Evolutionary conservation across 2,888 invertebrate genomes (phyloP).

Genomic region (Temnothorax ravouxi): DNA sequence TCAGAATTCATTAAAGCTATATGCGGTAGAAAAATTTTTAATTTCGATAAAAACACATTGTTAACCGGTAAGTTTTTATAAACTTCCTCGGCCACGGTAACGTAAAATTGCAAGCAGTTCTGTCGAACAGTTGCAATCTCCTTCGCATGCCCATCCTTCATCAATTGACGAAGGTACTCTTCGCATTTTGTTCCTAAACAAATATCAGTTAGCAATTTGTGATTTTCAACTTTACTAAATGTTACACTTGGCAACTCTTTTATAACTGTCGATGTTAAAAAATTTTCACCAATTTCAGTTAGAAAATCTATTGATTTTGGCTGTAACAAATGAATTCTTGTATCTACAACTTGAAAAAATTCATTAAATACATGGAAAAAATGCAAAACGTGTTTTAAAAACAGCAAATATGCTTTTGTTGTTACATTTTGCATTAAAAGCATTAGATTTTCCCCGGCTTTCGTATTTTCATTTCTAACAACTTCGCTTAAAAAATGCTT

Average conservation of each 20-base stretch:
- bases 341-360: neutral
- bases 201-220: neutral
- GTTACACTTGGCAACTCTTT: neutral
- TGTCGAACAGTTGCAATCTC: neutral
- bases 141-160: neutral
- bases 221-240: neutral
- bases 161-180: neutral
- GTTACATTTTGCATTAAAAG: neutral
- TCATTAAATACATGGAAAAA: neutral
- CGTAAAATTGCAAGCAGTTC: neutral
- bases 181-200: neutral
- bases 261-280: neutral
- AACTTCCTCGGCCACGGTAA: neutral
- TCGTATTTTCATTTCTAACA: neutral
- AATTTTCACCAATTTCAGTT: neutral
- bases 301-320: neutral
- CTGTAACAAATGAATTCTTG: neutral
- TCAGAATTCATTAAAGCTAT: neutral
- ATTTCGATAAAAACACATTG: neutral
- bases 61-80: neutral
- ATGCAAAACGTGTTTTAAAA: neutral
- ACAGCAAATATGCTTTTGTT: neutral
- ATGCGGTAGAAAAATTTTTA: neutral
- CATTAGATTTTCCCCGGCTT: neutral
- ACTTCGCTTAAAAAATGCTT: neutral